A percentile compares a stretch with the other conserved stretches of the same genome.
phyloP scores from a whole-genome alignment of 23 tunicate genomes.

The Halocynthia roretzi region DNA sequence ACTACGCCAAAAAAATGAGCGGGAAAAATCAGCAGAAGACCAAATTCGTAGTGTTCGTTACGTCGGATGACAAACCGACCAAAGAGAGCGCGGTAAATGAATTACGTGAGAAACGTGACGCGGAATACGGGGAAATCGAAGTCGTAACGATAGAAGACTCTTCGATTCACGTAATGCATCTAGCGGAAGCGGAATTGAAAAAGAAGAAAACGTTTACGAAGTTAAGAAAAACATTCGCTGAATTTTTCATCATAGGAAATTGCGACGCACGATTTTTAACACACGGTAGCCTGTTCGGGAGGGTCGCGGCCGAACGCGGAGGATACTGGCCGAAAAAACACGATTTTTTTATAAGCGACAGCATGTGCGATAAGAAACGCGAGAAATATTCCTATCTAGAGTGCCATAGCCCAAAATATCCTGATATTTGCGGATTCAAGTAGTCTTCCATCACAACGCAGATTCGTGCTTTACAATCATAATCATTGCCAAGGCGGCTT shows the following conservation, averaged over 20 bases:
- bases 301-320: conserved; percentile 69
- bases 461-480: no score
- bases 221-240: conserved; percentile 71
- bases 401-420: conserved; percentile 91
- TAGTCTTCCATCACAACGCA: neutral
- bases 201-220: conserved; percentile 13
- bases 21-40: neutral
- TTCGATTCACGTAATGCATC: conserved; percentile 79
- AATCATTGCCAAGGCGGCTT: no score
- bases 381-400: conserved; percentile 83
- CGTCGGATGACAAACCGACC: conserved; percentile 57
- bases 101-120: conserved; percentile 9
- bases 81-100: conserved; percentile 48
- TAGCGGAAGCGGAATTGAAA: conserved; percentile 22
- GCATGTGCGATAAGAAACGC: conserved; percentile 70
- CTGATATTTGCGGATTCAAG: conserved; percentile 37
- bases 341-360: conserved; percentile 69
- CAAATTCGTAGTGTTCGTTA: conserved; percentile 60
- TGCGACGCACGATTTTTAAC: conserved; percentile 80
- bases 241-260: conserved; percentile 57
- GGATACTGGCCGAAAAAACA: conserved; percentile 16
- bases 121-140: conserved; percentile 27
- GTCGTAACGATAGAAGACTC: conserved; percentile 75
- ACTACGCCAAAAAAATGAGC: conserved; percentile 26
- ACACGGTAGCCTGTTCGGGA: conserved; percentile 89